Base-by-base conservation (phyloP, 2,888 invertebrate genomes). In the Acrocyrtus sp. region DNA sequence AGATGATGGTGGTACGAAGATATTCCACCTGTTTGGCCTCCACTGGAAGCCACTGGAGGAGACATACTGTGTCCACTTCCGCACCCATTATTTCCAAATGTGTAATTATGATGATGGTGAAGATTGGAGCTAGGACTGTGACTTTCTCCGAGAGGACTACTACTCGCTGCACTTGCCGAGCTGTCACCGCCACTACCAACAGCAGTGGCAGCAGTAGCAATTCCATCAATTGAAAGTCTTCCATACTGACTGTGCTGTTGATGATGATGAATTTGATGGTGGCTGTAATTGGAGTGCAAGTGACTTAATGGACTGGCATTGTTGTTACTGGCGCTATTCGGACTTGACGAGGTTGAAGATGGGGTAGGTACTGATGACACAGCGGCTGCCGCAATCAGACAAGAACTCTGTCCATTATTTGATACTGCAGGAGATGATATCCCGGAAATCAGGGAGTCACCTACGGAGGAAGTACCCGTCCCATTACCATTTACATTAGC, bases 41-140 rank as follows among this genome's bases (percentile, higher is more conserved):
- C 58, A 2, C 51, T 8, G 53, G 15, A 66, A 39, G 19, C 50
- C 39, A 51, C 63, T 10, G 48, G 34, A 26, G 53, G 62, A 34
- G 26, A 34, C 56, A 63, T 74, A 1, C 51, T 54, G 19, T 60
- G 51, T 17, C 58, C 41, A 26, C n/a, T 39, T 22, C 48, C 34
- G 15, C 51, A 51, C 51, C 63, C 53, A 10, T 34, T 53, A 27
- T 63, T 57, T 54, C 62, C 60, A 72, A 72, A 26, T 72, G 72
- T 45, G 54, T 61, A 69, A 57, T 62, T 56, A 21, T 73, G 76
- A 41, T 81, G 80, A 70, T 70, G 63, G 72, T 78, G 69, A 22
- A 60, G 43, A 47, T 56, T 50, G 10, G 50, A 50, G 19, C 62
- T 43, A 21, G 84, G 84, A 60, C 69, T 72, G 57, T 67, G 68